These are phyloP conservation scores for Scolanthus callimorphus DNA, from an alignment of 92 coral and sea anemone genomes.

Conservation along the genomic window DNA sequence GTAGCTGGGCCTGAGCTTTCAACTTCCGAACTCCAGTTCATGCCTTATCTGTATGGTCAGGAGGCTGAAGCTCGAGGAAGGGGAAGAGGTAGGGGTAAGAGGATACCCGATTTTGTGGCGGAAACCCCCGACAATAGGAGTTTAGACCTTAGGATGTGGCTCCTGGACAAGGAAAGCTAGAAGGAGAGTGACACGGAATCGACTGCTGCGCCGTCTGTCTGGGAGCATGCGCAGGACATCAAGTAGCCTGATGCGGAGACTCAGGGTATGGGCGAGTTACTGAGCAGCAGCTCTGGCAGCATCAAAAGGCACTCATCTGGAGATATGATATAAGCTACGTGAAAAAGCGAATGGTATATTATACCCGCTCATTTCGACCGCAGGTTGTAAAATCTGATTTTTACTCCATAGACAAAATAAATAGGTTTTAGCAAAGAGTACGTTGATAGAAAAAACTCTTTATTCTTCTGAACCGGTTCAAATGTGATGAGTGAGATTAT, in stretches of 20 bases:
- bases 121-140: neutral
- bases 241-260: conserved; percentile 49
- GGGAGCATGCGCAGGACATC: conserved; percentile 64
- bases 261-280: conserved; percentile 37
- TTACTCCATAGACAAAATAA: no score
- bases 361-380: no score
- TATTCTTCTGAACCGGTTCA: no score
- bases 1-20: conserved; percentile 17
- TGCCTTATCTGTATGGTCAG: conserved; percentile 22
- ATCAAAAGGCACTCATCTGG: neutral
- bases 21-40: conserved; percentile 11
- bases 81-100: neutral
- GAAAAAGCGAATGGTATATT: no score
- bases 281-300: conserved; percentile 17
- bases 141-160: no score
- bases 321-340: no score
- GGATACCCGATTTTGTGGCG: conserved; percentile 1
- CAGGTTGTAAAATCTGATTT: no score
- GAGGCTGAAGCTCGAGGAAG: conserved; percentile 12
- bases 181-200: conserved; percentile 20
- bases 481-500: no score
- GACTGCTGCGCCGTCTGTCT: conserved; percentile 34
- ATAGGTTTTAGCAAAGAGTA: no score
- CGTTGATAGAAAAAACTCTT: no score
- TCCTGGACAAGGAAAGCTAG: conserved; percentile 20